phyloP scores from a whole-genome alignment of 2,797 vertebrate genomes.

The Nasua narica region DNA sequence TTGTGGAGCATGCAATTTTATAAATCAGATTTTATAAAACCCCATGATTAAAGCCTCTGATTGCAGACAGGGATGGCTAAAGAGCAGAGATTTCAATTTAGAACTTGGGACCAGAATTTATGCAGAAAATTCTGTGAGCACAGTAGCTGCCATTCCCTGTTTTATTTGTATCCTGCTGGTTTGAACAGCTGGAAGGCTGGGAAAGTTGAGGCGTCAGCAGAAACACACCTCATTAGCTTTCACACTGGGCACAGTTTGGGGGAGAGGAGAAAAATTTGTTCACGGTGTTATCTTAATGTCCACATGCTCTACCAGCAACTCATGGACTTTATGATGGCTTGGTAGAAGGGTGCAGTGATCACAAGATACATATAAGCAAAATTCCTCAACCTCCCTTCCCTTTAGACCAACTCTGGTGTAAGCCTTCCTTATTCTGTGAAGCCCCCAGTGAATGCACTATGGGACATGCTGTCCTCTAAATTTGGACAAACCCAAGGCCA shows the following conservation, averaged over 20 bases:
- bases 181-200: slow-evolving; percentile 59
- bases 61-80: slow-evolving; percentile 56
- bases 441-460: not conserved
- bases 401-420: not conserved
- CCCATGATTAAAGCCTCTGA: slow-evolving; percentile 71
- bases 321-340: accelerated
- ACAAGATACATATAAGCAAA: not conserved
- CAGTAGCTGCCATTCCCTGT: not conserved
- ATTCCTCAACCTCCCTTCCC: not conserved
- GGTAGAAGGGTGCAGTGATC: not conserved
- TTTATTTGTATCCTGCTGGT: slow-evolving; percentile 67
- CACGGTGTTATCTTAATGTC: not conserved
- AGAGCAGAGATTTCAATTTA: slow-evolving; percentile 71
- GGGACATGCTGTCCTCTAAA: not conserved
- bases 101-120: slow-evolving; percentile 60
- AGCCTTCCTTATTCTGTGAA: not conserved
- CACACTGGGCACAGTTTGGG: not conserved
- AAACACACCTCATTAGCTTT: slow-evolving; percentile 43
- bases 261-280: not conserved
- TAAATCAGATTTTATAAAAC: slow-evolving; percentile 75
- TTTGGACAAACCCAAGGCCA: not conserved
- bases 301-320: not conserved
- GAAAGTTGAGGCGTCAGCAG: slow-evolving; percentile 51
- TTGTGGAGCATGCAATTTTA: slow-evolving; percentile 73
- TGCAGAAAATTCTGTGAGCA: slow-evolving; percentile 35